Conservation (phyloP, 2,888 invertebrate species). For the Nycteola revayana region DNA sequence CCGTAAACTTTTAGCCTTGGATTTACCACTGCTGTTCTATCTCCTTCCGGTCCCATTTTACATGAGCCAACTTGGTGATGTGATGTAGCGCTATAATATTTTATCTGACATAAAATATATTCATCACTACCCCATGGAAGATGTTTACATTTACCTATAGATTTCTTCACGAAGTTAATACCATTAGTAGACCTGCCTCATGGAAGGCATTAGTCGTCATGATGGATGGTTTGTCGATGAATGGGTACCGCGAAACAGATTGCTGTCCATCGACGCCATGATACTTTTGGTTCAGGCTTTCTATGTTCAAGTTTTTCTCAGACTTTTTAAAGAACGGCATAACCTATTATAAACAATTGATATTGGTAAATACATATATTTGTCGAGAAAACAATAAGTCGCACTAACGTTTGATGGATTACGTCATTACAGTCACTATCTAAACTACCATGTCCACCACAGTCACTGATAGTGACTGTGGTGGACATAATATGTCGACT, state of each 20-base stretch:
- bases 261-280: slow-evolving; percentile 83
- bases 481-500: no score
- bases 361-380: no score
- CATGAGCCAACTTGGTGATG: slow-evolving; percentile 70
- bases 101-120: slow-evolving; percentile 84
- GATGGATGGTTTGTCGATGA: slow-evolving; percentile 79
- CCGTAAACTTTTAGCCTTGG: slow-evolving; percentile 85
- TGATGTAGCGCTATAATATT: slow-evolving; percentile 77
- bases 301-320: slow-evolving; percentile 80
- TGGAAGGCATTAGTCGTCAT: slow-evolving; percentile 79
- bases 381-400: no score
- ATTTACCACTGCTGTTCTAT: slow-evolving; percentile 85
- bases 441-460: no score
- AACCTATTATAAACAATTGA: no score
- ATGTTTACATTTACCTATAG: no score
- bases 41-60: slow-evolving; percentile 79
- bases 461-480: no score
- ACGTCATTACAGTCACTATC: no score
- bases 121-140: slow-evolving; percentile 49
- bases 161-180: no score
- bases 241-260: slow-evolving; percentile 82
- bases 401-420: no score
- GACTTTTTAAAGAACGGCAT: slow-evolving; percentile 86
- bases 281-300: slow-evolving; percentile 70
- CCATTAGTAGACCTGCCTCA: slow-evolving; percentile 83